Percentiles rank a stretch among this genome's conserved stretches.
Conservation (phyloP, 35 echinoderm and acorn worm genomes). For the Stichopus chloronotus region DNA sequence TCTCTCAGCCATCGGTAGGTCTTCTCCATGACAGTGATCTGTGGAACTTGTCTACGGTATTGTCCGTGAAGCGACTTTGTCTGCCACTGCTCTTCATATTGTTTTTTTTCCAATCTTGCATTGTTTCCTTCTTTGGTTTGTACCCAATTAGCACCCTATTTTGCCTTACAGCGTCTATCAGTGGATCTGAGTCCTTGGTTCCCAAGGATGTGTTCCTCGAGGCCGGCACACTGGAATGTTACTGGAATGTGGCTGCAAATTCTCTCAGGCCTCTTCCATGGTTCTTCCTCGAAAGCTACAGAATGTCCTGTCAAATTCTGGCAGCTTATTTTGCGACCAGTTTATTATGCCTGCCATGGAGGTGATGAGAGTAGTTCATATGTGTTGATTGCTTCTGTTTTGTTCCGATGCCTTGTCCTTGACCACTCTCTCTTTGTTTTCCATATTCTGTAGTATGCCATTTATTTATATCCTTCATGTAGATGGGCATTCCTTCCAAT, state of each 20-base stretch:
- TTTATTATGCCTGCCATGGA: constrained; percentile 8
- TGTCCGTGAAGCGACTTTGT: too few relatives aligned
- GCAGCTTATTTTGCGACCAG: background rate
- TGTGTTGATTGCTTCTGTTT: background rate
- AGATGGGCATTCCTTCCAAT: background rate
- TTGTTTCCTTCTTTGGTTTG: too few relatives aligned
- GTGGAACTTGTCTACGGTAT: background rate
- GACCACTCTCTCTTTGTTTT: background rate
- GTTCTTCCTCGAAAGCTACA: background rate
- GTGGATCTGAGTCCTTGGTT: too few relatives aligned
- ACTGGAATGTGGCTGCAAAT: too few relatives aligned
- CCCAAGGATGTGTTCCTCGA: too few relatives aligned
- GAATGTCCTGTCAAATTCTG: background rate
- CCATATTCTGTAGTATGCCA: constrained; percentile 16
- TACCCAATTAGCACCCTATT: too few relatives aligned
- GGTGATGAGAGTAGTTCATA: background rate
- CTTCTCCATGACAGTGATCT: background rate
- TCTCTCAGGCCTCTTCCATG: too few relatives aligned
- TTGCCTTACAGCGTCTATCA: too few relatives aligned
- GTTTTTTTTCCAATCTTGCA: too few relatives aligned
- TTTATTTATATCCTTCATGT: background rate
- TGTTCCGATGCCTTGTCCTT: constrained; percentile 5
- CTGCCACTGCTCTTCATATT: too few relatives aligned
- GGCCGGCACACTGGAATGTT: too few relatives aligned
- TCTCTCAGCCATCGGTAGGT: constrained; percentile 2